phyloP scores from a whole-genome alignment of 2,797 vertebrate species.

The Falco novaeseelandiae region DNA sequence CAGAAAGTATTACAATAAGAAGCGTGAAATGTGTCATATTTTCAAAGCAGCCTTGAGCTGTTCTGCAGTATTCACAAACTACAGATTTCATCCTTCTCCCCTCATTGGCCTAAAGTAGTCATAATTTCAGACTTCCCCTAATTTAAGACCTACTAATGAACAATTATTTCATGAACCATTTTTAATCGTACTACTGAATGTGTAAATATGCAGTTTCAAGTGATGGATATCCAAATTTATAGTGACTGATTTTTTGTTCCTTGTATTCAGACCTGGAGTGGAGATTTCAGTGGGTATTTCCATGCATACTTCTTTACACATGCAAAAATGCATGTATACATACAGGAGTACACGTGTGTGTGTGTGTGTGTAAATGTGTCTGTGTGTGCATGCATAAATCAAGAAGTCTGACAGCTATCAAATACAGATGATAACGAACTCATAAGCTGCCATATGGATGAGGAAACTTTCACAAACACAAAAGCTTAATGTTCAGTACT shows the following conservation, averaged over 20 bases:
- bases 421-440: not conserved
- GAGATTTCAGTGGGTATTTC: not conserved
- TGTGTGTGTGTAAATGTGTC: not conserved
- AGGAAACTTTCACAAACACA: not conserved
- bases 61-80: not conserved
- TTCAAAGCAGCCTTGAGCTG: not conserved
- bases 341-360: not conserved
- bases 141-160: conserved; percentile 10
- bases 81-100: not conserved
- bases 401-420: not conserved
- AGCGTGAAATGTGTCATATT: not conserved
- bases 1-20: not conserved
- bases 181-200: not conserved
- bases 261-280: not conserved
- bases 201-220: conserved; percentile 7
- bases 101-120: conserved; percentile 10
- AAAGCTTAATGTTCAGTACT: not conserved
- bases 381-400: not conserved
- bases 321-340: not conserved
- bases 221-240: not conserved
- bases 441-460: not conserved
- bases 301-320: not conserved
- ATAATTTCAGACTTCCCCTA: not conserved
- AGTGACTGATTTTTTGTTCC: not conserved
- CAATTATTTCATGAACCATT: conserved; percentile 5